Percentiles rank a stretch among this genome's conserved stretches.
Evolutionary conservation across 1,140 invertebrate genomes (phyloP).

Genomic region (Antheraea pernyi): DNA sequence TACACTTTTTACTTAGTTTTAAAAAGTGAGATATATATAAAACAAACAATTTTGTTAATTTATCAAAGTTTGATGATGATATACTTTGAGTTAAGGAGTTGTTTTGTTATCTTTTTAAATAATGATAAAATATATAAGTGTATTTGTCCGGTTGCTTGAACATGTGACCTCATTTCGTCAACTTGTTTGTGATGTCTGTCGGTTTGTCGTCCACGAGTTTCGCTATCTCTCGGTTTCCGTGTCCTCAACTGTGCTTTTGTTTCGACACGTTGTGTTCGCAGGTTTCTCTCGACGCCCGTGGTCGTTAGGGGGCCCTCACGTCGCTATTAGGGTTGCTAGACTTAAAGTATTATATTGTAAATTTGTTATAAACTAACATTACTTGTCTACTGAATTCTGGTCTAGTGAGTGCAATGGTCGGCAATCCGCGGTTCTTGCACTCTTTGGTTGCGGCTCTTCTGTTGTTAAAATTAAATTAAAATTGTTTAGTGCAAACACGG

Average conservation of each 20-base stretch:
- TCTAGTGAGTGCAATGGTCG: neutral
- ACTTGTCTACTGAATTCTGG: too few relatives aligned
- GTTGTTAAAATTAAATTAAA: too few relatives aligned
- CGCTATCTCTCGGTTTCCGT: neutral
- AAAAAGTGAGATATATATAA: too few relatives aligned
- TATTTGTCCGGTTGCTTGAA: neutral
- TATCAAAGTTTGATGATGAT: neutral
- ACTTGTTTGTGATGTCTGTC: neutral
- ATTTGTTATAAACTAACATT: neutral
- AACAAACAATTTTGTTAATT: too few relatives aligned
- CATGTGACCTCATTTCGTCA: neutral
- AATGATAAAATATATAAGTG: too few relatives aligned
- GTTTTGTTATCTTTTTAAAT: too few relatives aligned
- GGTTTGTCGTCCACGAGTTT: neutral
- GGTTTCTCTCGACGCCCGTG: neutral
- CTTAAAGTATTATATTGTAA: neutral
- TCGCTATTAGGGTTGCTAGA: neutral
- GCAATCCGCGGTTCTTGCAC: too few relatives aligned
- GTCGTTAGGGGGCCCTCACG: neutral
- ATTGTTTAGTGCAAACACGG: too few relatives aligned
- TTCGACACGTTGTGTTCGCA: neutral
- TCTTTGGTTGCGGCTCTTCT: too few relatives aligned
- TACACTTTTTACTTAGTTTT: too few relatives aligned
- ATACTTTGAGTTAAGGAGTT: neutral
- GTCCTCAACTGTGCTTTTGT: slow-evolving; percentile 16